Evolutionary conservation across 2,888 invertebrate genomes (phyloP).

Genomic region (Rotaria macrura): DNA sequence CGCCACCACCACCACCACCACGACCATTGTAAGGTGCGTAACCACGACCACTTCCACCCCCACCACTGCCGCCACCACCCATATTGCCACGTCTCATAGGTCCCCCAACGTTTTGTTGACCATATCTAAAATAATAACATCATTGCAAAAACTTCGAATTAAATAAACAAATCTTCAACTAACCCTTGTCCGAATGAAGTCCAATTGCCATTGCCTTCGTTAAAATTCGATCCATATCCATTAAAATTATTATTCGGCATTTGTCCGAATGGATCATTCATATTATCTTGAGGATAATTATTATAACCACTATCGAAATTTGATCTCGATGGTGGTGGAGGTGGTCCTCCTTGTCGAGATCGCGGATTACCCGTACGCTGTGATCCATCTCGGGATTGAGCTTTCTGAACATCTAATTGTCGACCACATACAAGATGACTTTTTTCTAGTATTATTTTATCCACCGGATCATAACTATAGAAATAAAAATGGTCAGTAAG

Average conservation of each 20-base stretch:
- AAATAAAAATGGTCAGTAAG: neutral
- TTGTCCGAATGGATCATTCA: neutral
- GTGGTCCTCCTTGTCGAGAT: neutral
- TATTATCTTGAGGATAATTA: neutral
- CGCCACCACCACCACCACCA: neutral
- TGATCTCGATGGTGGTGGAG: neutral
- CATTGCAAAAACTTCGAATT: no score
- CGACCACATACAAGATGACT: slow-evolving; percentile 72
- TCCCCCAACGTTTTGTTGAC: no score
- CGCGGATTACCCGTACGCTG: no score
- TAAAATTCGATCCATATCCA: neutral
- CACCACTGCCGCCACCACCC: neutral
- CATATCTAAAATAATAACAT: no score
- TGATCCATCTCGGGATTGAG: slow-evolving; percentile 45
- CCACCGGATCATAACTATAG: slow-evolving; percentile 68
- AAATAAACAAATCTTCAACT: no score
- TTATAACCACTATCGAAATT: neutral
- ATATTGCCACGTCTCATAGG: no score
- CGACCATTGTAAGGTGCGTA: neutral
- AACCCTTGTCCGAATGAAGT: no score
- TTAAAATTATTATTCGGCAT: neutral
- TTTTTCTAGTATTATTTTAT: slow-evolving; percentile 72
- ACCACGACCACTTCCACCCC: neutral
- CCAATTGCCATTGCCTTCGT: neutral
- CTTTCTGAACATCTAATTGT: slow-evolving; percentile 80